These are phyloP conservation scores for Hymenochirus boettgeri DNA, from an alignment of 2,113 vertebrate species.

Conservation along the genomic window DNA sequence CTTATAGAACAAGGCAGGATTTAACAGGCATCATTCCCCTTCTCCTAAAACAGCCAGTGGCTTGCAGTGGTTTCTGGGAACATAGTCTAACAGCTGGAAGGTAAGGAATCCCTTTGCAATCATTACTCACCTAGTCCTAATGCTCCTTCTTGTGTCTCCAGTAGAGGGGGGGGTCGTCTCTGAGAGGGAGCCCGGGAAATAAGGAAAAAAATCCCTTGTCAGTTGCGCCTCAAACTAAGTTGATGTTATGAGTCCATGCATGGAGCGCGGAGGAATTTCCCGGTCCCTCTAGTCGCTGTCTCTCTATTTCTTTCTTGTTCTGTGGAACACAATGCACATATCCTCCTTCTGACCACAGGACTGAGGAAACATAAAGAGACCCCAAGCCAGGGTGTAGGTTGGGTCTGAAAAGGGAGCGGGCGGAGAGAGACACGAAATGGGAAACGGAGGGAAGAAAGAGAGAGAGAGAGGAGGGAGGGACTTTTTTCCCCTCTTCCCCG, in stretches of 20 bases:
- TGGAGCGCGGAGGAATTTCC: slow-evolving; percentile 78
- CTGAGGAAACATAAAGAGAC: slow-evolving; percentile 9
- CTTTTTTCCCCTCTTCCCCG: slow-evolving; percentile 54
- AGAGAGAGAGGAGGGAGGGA: slow-evolving; percentile 55
- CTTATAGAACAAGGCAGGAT: no score
- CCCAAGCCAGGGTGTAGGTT: slow-evolving; percentile 36
- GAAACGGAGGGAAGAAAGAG: neutral
- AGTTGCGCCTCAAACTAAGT: slow-evolving; percentile 76
- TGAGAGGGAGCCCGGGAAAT: neutral
- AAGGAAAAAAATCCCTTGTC: slow-evolving; percentile 56
- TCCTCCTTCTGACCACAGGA: neutral
- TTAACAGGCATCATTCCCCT: no score
- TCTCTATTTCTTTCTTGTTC: slow-evolving; percentile 11
- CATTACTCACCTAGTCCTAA: slow-evolving; percentile 45
- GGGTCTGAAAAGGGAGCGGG: slow-evolving; percentile 9
- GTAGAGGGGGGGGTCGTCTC: neutral
- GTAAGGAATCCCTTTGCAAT: neutral
- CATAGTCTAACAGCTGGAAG: no score
- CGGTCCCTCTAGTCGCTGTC: slow-evolving; percentile 48
- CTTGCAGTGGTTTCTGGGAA: no score
- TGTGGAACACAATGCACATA: neutral
- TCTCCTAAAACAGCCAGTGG: no score
- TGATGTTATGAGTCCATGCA: slow-evolving; percentile 79
- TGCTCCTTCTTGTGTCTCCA: neutral
- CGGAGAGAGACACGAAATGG: slow-evolving; percentile 6